Conservation (phyloP, 1,140 invertebrate genomes). For the Chelonus insularis region DNA sequence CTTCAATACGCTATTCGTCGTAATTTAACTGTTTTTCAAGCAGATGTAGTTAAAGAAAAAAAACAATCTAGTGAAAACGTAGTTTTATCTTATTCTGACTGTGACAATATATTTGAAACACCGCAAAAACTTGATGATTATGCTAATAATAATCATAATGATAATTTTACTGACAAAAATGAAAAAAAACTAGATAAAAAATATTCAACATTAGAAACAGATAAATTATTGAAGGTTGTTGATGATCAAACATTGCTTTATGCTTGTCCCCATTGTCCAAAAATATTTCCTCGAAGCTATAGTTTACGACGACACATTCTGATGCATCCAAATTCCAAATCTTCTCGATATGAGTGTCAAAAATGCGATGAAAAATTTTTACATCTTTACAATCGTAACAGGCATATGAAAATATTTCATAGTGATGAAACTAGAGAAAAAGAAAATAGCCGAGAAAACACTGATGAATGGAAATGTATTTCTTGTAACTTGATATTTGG, state of each 20-base stretch:
- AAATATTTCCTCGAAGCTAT: conserved; percentile 56
- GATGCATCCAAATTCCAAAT: conserved; percentile 54
- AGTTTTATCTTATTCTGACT: conserved; percentile 67
- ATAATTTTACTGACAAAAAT: conserved; percentile 12
- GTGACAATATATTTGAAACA: conserved; percentile 61
- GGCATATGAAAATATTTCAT: conserved; percentile 49
- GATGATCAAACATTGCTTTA: conserved; percentile 42
- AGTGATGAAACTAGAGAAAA: conserved; percentile 42
- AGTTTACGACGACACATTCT: conserved; percentile 55
- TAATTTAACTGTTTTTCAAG: conserved; percentile 47
- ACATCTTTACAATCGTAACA: conserved; percentile 53
- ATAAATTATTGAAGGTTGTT: conserved; percentile 43
- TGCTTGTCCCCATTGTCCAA: conserved; percentile 47
- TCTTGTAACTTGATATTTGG: conserved; percentile 64
- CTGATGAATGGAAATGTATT: conserved; percentile 61
- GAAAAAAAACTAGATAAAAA: not conserved
- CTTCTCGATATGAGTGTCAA: conserved; percentile 48
- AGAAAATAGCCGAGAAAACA: conserved; percentile 49
- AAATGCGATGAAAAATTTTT: conserved; percentile 54
- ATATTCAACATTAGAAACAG: not conserved
- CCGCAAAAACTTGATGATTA: conserved; percentile 64
- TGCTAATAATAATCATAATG: conserved; percentile 57
- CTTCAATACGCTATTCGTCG: conserved; percentile 51
- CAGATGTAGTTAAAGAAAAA: no score
- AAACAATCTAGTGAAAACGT: no score